phyloP scores from a whole-genome alignment of 2,113 vertebrate species.

The Melanerpes formicivorus region DNA sequence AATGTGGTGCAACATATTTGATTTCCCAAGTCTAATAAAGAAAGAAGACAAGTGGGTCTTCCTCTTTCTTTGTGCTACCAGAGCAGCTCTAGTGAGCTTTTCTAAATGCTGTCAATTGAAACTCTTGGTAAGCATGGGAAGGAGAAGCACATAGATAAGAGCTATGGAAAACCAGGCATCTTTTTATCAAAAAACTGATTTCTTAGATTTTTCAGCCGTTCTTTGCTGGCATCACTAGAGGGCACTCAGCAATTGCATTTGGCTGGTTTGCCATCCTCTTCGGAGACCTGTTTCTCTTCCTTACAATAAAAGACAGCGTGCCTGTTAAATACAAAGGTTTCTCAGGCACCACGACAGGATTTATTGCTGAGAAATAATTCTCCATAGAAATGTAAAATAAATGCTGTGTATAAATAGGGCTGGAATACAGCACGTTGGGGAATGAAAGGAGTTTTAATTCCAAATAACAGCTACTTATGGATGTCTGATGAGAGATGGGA shows the following conservation, averaged over 20 bases:
- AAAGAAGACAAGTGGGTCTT: background rate
- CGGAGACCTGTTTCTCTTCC: fast-evolving
- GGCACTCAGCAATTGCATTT: conserved; percentile 56
- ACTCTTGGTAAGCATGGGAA: background rate
- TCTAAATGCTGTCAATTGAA: background rate
- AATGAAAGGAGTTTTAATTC: background rate
- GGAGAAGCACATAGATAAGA: background rate
- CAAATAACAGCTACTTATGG: background rate
- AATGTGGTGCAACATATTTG: background rate
- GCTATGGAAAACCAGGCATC: fast-evolving
- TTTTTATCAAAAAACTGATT: fast-evolving
- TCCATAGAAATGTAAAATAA: background rate
- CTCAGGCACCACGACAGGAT: background rate
- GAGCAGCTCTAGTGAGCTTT: fast-evolving
- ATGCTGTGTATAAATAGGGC: background rate
- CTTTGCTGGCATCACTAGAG: conserved; percentile 58
- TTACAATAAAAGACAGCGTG: fast-evolving
- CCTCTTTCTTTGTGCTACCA: background rate
- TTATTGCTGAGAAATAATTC: background rate
- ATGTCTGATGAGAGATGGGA: fast-evolving
- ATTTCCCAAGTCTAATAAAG: background rate
- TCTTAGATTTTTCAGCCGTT: background rate
- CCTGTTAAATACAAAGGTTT: background rate
- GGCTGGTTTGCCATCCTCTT: fast-evolving
- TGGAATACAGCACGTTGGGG: background rate